A percentile compares a stretch with the other conserved stretches of the same genome.
phyloP scores from a whole-genome alignment of 2,113 vertebrate genomes.

The Lonchura striata region DNA sequence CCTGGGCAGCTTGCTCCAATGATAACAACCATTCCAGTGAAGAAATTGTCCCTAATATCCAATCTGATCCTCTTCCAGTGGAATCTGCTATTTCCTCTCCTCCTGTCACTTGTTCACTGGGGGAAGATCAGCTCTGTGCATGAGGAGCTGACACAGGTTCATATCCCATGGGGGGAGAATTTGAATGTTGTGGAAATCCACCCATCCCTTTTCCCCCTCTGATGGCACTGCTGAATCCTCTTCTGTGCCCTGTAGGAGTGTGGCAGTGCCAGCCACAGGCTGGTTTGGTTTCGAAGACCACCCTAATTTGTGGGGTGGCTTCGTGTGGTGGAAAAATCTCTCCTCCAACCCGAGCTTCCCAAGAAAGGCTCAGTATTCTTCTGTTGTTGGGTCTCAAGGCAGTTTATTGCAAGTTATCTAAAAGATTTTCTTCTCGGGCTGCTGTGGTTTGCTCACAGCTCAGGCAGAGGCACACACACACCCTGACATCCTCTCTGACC shows the following conservation, averaged over 20 bases:
- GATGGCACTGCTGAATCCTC: not conserved
- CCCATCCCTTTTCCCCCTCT: not conserved
- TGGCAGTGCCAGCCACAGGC: not conserved
- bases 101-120: not conserved
- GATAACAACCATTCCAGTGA: not conserved
- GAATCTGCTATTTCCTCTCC: not conserved
- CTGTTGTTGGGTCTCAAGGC: no score
- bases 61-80: not conserved
- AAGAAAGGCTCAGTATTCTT: no score
- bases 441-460: no score
- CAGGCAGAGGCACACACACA: no score
- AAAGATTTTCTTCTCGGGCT: no score
- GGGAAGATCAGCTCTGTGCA: not conserved
- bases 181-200: not conserved
- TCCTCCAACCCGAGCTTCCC: no score
- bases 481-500: no score
- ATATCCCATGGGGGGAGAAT: accelerated
- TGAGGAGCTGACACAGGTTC: not conserved
- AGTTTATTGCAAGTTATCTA: no score
- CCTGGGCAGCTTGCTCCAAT: not conserved
- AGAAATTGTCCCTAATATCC: not conserved
- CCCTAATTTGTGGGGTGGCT: no score
- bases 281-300: no score
- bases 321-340: no score
- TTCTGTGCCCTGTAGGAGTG: not conserved